Conservation (phyloP, 1,140 invertebrate species). For the Solenopsis fugax region DNA sequence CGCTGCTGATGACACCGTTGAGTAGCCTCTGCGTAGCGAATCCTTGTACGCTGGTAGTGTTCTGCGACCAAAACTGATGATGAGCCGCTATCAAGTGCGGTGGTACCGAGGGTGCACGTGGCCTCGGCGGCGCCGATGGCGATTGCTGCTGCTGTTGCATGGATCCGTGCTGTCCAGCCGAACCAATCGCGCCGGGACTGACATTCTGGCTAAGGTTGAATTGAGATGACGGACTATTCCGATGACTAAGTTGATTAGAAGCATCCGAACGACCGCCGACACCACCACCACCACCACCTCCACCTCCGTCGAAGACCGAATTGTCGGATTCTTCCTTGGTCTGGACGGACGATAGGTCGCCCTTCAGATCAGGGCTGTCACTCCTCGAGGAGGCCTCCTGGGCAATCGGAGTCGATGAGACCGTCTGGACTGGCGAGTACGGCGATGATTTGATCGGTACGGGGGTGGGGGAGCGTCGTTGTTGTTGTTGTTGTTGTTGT, state of each 20-base stretch:
- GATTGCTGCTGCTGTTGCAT: slow-evolving; percentile 82
- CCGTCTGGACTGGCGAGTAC: slow-evolving; percentile 81
- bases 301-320: slow-evolving; percentile 87
- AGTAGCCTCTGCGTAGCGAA: slow-evolving; percentile 86
- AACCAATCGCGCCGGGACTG: slow-evolving; percentile 82
- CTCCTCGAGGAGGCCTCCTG: slow-evolving; percentile 82
- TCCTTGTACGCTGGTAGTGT: slow-evolving; percentile 86
- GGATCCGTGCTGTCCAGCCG: slow-evolving; percentile 29
- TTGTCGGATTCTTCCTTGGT: slow-evolving; percentile 86
- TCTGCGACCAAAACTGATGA: slow-evolving; percentile 85
- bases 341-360: slow-evolving; percentile 82
- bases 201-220: slow-evolving; percentile 81
- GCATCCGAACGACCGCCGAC: slow-evolving; percentile 76
- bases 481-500: slow-evolving; percentile 79
- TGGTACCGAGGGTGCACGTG: slow-evolving; percentile 85
- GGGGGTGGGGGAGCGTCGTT: slow-evolving; percentile 75
- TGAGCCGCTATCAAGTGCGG: slow-evolving; percentile 86
- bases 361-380: slow-evolving; percentile 81
- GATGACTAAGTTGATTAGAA: slow-evolving; percentile 80
- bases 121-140: slow-evolving; percentile 83
- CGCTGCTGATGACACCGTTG: slow-evolving; percentile 85
- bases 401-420: slow-evolving; percentile 82
- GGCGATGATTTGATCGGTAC: slow-evolving; percentile 83
- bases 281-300: slow-evolving; percentile 73
- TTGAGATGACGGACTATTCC: slow-evolving; percentile 85